Percentiles rank a stretch among this genome's conserved stretches.
Evolutionary conservation across 1,140 invertebrate species (phyloP).

Genomic region (Pissodes strobi): DNA sequence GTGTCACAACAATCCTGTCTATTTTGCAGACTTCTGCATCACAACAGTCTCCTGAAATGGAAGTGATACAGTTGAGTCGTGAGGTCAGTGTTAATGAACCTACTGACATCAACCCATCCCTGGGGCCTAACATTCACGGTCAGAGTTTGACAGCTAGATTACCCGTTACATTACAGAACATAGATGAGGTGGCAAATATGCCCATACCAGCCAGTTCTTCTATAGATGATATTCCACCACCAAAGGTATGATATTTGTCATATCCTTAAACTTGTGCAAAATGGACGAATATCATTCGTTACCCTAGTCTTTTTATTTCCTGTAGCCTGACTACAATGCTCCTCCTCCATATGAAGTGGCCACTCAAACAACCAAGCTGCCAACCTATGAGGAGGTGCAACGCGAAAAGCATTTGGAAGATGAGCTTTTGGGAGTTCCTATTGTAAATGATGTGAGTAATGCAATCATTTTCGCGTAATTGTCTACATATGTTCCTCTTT

Average conservation of each 20-base stretch:
- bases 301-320: too few species aligned
- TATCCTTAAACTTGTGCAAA: too few species aligned
- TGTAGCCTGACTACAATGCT: constrained; percentile 73
- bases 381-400: constrained; percentile 90
- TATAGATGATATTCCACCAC: constrained; percentile 70
- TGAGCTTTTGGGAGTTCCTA: constrained; percentile 11
- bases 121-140: too few species aligned
- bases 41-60: not conserved
- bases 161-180: not conserved
- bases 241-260: constrained; percentile 59
- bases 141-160: too few species aligned
- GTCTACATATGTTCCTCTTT: too few species aligned
- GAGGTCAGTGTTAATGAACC: too few species aligned
- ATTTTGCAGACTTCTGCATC: too few species aligned
- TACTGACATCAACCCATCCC: too few species aligned
- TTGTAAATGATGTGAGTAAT: constrained; percentile 23
- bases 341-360: constrained; percentile 84
- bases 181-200: not conserved
- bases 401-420: constrained; percentile 79
- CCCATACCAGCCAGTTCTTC: constrained; percentile 36
- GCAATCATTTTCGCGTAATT: too few species aligned
- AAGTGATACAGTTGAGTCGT: too few species aligned
- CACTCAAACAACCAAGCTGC: constrained; percentile 79
- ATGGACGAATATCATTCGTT: too few species aligned
- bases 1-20: too few species aligned